These are phyloP conservation scores for Otocyon megalotis DNA, from an alignment of 2,113 vertebrate species.

Conservation along the genomic window DNA sequence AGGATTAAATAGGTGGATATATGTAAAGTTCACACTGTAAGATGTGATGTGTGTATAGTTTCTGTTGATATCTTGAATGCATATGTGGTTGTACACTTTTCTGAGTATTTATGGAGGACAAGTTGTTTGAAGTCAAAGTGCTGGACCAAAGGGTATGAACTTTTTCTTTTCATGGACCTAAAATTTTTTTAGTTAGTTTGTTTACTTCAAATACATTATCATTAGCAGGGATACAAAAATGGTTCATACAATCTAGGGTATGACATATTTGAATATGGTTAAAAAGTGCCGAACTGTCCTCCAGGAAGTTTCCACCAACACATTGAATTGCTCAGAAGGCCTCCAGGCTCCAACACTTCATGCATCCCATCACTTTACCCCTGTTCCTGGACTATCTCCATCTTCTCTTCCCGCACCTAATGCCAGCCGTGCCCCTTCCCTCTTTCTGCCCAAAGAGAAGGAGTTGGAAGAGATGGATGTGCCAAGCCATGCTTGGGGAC, in stretches of 20 bases:
- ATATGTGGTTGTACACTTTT: background rate
- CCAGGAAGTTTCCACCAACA: background rate
- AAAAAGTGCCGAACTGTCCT: background rate
- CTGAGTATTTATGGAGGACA: background rate
- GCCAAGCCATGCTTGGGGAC: background rate
- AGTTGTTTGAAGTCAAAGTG: background rate
- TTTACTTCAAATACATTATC: background rate
- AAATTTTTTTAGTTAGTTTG: background rate
- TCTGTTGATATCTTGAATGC: background rate
- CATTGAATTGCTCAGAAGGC: background rate
- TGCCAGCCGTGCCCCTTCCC: background rate
- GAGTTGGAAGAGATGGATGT: background rate
- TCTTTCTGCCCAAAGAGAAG: background rate
- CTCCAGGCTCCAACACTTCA: background rate
- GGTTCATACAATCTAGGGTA: background rate
- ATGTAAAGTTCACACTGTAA: background rate
- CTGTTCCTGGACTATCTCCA: background rate
- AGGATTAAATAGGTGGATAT: background rate
- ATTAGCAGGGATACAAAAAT: background rate
- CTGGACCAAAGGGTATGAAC: background rate
- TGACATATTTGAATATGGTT: background rate
- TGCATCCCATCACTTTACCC: no score
- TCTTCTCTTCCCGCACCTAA: background rate
- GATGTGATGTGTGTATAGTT: background rate
- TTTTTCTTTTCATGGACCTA: background rate